Evolutionary conservation across 2,113 vertebrate genomes (phyloP), one percentile per base, ranked within the genome.

Genomic region (Columba janthina): DNA sequence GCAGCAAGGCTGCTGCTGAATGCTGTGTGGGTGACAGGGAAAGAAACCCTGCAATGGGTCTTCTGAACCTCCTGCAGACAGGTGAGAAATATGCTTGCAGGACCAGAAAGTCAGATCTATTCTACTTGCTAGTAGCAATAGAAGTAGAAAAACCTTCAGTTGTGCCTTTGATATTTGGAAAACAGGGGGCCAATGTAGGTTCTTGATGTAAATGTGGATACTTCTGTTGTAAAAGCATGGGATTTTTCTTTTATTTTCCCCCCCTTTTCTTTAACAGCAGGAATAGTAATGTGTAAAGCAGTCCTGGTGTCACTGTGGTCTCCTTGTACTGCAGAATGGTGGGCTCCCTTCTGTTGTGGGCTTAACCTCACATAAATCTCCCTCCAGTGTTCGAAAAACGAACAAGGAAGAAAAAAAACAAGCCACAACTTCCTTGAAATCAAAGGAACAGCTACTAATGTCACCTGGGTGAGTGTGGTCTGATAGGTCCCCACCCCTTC

Each of bases 101-200:
- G 44, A 60, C 42, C 9, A 56, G 54, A 16, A 72, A n/a, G 16
- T 34, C 50, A 78, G 61, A 42, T 20, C 31, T 57, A 3, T 32
- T 79, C 57, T 46, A 32, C 25, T 21, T 90, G 15, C 8, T 56
- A 24, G 22, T 31, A 81, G 34, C 57, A 22, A 40, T 3, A 60
- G 14, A 46, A 73, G 26, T 56, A n/a, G 53, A 54, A 87, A 44
- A 76, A 7, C 25, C 42, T 80, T 12, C 17, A 58, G 42, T 85
- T 76, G 10, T 40, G n/a, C 31, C 19, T 73, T 57, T 57, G 40
- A 65, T 38, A 53, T 46, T 67, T 57, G 15, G 42, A 42, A 78
- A 57, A 38, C 0, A 2, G 13, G 11, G 14, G 3, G 31, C 2
- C 26, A 26, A 1, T 8, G 22, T 20, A 18, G 28, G 20, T 60